A percentile compares a stretch with the other conserved stretches of the same genome.
Evolutionary conservation across 2,888 invertebrate species (phyloP).

Genomic region (Eupithecia vulgata): DNA sequence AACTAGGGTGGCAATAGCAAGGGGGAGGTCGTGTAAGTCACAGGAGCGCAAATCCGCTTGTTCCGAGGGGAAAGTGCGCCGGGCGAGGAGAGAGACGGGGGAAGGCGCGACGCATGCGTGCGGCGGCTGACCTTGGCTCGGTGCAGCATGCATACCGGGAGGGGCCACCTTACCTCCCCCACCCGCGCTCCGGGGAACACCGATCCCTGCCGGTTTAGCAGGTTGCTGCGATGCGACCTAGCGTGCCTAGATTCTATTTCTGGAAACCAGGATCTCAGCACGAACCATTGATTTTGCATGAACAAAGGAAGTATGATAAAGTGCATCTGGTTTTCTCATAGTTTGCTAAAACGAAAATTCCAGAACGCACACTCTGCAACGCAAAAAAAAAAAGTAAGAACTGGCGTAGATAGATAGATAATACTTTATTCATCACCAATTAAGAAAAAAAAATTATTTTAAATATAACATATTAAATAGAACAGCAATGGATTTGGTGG

Average conservation of each 20-base stretch:
- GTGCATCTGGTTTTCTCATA: background rate
- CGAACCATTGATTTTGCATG: constrained; percentile 27
- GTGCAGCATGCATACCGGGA: constrained; percentile 78
- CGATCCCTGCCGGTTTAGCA: constrained; percentile 72
- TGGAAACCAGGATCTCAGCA: constrained; percentile 52
- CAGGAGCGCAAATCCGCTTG: constrained; percentile 60
- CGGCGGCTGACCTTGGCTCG: constrained; percentile 80
- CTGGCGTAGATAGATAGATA: too few species aligned
- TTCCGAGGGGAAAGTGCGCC: constrained; percentile 37
- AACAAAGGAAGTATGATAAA: background rate
- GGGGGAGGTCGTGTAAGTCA: constrained; percentile 62
- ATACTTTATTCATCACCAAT: too few species aligned
- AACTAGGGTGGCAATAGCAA: constrained; percentile 49
- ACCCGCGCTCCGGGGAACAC: constrained; percentile 8
- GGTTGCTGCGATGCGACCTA: constrained; percentile 74
- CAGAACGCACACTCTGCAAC: background rate
- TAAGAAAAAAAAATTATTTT: too few species aligned
- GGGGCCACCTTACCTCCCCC: constrained; percentile 64
- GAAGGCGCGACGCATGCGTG: constrained; percentile 75
- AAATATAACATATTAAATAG: too few species aligned
- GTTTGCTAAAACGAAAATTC: background rate
- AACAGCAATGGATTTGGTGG: too few species aligned
- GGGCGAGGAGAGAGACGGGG: constrained; percentile 23
- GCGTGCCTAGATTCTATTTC: constrained; percentile 76
- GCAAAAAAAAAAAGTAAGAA: too few species aligned